These are phyloP conservation scores for Prorops nasuta DNA, from an alignment of 1,140 invertebrate genomes.

Conservation along the genomic window DNA sequence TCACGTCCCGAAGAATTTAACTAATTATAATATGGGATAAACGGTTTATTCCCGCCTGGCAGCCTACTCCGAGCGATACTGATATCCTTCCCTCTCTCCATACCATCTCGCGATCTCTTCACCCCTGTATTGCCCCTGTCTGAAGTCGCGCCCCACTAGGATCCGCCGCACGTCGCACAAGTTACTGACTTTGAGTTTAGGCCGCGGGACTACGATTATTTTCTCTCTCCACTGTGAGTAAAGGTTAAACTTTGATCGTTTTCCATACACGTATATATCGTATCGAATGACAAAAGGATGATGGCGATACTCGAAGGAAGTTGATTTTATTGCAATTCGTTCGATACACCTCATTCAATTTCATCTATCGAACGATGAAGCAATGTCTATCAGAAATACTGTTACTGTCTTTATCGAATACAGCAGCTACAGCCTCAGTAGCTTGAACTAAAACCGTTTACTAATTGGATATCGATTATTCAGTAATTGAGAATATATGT, in stretches of 20 bases:
- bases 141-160: slow-evolving; percentile 17
- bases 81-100: slow-evolving; percentile 35
- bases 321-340: no score
- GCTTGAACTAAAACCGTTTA: not conserved
- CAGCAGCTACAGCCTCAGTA: no score
- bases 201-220: slow-evolving; percentile 37
- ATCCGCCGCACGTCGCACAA: slow-evolving; percentile 46
- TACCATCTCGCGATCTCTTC: not conserved
- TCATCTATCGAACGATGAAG: no score
- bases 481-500: not conserved
- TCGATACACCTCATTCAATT: no score
- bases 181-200: slow-evolving; percentile 37
- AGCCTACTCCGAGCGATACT: slow-evolving; percentile 51
- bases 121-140: not conserved
- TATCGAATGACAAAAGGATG: no score
- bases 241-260: slow-evolving; percentile 38
- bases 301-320: no score
- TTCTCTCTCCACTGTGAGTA: slow-evolving; percentile 35
- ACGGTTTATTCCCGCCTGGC: slow-evolving; percentile 53
- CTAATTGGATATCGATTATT: not conserved
- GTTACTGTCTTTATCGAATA: no score
- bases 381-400: no score
- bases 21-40: slow-evolving; percentile 59
- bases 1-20: slow-evolving; percentile 57
- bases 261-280: no score